These are phyloP conservation scores for Agrotis clavis DNA, from an alignment of 2,888 invertebrate species.

Conservation along the genomic window DNA sequence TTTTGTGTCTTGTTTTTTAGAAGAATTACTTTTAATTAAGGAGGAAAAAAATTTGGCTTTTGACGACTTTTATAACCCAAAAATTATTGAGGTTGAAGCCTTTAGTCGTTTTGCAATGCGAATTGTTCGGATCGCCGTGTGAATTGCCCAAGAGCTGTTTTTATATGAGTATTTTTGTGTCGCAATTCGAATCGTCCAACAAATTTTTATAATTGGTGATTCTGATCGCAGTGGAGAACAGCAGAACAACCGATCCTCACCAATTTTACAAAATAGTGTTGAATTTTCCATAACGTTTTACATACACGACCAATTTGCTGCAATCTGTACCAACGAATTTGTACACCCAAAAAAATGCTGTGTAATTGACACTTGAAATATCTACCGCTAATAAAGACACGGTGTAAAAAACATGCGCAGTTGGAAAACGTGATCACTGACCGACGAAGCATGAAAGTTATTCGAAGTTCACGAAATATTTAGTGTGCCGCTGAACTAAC, in stretches of 20 bases:
- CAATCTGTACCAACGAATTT: no score
- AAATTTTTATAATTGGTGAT: no score
- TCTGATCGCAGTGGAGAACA: no score
- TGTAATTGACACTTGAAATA: conserved; percentile 29
- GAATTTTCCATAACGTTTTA: background rate
- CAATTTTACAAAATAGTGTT: background rate
- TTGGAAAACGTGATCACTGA: conserved; percentile 42
- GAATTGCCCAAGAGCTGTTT: no score
- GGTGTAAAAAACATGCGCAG: conserved; percentile 15
- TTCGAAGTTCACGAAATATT: conserved; percentile 61
- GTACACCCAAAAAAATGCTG: background rate
- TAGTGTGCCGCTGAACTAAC: conserved; percentile 44
- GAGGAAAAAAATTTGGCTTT: background rate
- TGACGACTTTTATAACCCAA: background rate
- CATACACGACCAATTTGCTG: background rate
- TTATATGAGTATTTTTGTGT: no score
- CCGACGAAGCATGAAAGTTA: conserved; percentile 56
- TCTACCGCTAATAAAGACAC: conserved; percentile 9
- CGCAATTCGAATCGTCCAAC: no score
- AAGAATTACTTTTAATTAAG: background rate
- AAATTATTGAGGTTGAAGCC: background rate
- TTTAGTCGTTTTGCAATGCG: no score
- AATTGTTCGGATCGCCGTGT: no score
- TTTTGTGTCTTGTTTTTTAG: conserved; percentile 13
- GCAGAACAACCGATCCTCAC: no score